Evolutionary conservation across 2,113 vertebrate species (phyloP), one percentile per base, ranked within the genome.

Genomic region (Stercorarius parasiticus): DNA sequence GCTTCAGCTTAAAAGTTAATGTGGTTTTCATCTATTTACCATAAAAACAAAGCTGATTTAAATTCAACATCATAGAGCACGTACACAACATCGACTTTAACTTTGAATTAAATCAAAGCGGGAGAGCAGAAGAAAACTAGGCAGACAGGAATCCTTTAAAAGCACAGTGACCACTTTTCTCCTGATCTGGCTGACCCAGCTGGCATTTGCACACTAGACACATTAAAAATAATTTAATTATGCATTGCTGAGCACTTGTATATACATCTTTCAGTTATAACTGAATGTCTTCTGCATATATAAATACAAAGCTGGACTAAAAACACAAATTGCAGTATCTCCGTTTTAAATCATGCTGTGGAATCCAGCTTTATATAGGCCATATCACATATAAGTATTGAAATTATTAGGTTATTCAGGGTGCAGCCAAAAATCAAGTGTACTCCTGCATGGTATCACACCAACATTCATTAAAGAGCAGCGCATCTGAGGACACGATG

Each of bases 401-500:
- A 45, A 79, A 79, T 67, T 38, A 53, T 52, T 6, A 64, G 42
- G 45, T 56, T 56, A 58, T 32, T 42, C 26, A 71, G 47, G 53
- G 42, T 55, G 40, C 82, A 86, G 49, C 53, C 79, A 76, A 74
- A 62, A 67, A 72, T 53, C 13, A 34, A 85, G 65, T 2, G 9
- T 29, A 12, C 20, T 93, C 49, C 71, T 69, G 72, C 36, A 38
- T 1, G 27, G 55, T 47, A 43, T 38, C 55, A 77, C 11, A 8
- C 23, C 53, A 70, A 21, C 13, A 3, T 9, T 72, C 74, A 62
- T 26, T 56, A 23, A 77, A 29, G 81, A 70, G 19, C 5, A 7
- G 58, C 0, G 0, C 30, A 4, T 8, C 61, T 65, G 87, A 78
- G 5, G 2, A 64, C 10, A 64, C 5, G 7, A 81, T 13, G 38